Evolutionary conservation across 2,113 vertebrate species (phyloP).

Genomic region (Dasyprocta punctata): DNA sequence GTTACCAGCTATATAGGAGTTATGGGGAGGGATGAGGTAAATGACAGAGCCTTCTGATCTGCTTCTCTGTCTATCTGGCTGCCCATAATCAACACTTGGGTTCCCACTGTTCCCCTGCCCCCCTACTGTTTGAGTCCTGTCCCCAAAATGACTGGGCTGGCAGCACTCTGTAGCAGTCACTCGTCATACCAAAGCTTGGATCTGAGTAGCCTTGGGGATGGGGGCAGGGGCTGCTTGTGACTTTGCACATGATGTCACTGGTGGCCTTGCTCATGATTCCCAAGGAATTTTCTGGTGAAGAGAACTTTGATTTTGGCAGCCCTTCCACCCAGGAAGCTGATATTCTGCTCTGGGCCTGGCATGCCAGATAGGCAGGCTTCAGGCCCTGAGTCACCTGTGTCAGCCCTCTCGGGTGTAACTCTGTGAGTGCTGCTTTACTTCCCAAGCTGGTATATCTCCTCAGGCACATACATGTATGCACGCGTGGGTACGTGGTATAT

Average conservation of each 20-base stretch:
- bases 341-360: not conserved
- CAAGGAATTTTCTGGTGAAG: slow-evolving; percentile 39
- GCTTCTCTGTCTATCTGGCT: not conserved
- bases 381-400: not conserved
- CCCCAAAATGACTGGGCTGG: not conserved
- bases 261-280: slow-evolving; percentile 49
- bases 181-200: not conserved
- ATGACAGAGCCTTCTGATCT: not conserved
- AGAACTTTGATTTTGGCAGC: not conserved
- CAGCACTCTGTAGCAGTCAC: no score
- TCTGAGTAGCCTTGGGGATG: not conserved
- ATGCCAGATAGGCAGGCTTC: not conserved
- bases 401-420: not conserved
- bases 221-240: not conserved
- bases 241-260: not conserved
- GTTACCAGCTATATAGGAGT: not conserved
- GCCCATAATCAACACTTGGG: not conserved
- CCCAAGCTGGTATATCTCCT: rapidly evolving
- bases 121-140: not conserved
- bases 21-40: not conserved
- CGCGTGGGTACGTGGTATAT: rapidly evolving
- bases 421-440: not conserved
- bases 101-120: not conserved
- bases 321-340: not conserved
- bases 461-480: rapidly evolving